Evolutionary conservation across 2,888 invertebrate species (phyloP).

Genomic region (Drosophila nigricruria): DNA sequence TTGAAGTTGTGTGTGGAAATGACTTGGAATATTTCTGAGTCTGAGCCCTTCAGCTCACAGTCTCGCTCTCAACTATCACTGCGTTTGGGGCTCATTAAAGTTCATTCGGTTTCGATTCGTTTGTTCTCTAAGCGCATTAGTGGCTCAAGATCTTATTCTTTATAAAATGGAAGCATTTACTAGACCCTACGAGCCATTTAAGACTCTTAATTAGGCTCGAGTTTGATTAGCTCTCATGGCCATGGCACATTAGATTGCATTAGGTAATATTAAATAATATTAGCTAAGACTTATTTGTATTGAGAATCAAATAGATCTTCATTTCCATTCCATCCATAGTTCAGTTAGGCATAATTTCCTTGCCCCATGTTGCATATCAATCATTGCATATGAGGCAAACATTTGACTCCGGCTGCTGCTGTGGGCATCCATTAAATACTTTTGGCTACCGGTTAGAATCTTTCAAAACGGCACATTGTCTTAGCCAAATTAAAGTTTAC

Average conservation of each 20-base stretch:
- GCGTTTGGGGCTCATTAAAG: conserved; percentile 58
- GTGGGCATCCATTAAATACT: conserved; percentile 68
- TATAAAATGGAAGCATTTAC: conserved; percentile 31
- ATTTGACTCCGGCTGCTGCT: conserved; percentile 31
- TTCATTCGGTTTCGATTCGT: conserved; percentile 57
- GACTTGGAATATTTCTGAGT: conserved; percentile 61
- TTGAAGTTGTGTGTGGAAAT: conserved; percentile 73
- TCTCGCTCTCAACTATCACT: conserved; percentile 37
- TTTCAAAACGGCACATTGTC: conserved; percentile 75
- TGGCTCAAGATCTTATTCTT: not conserved
- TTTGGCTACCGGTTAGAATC: conserved; percentile 64
- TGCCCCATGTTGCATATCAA: conserved; percentile 45
- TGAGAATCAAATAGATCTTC: not conserved
- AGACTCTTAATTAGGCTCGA: conserved; percentile 52
- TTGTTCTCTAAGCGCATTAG: conserved; percentile 24
- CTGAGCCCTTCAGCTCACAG: conserved; percentile 1
- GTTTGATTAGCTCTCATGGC: not conserved
- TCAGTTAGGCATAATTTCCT: not conserved
- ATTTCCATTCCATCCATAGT: conserved; percentile 5
- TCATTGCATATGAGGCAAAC: conserved; percentile 53
- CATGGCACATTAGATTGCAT: not conserved
- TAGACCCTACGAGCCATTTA: conserved; percentile 5
- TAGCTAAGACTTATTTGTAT: not conserved
- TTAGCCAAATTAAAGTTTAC: conserved; percentile 71
- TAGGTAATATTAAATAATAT: not conserved